Evolutionary conservation across 2,797 vertebrate species (phyloP).

Genomic region (Allobates femoralis): DNA sequence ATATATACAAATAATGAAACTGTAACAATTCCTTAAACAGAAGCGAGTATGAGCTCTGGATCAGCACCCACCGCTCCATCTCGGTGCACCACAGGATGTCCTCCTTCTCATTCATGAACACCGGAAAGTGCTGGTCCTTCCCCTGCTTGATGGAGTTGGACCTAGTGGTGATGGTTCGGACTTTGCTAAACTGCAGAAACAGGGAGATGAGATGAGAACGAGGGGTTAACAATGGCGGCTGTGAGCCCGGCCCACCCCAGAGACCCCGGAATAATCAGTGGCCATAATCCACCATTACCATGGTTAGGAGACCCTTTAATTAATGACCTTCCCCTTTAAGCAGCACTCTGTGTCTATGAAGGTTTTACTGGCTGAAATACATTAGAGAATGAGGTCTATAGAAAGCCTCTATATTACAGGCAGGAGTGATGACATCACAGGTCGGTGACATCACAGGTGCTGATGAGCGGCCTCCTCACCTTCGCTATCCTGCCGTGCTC

Average conservation of each 20-base stretch:
- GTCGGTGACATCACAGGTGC: too few relatives aligned
- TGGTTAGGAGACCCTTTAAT: too few relatives aligned
- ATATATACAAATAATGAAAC: too few relatives aligned
- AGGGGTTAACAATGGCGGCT: not conserved
- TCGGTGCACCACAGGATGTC: constrained; percentile 99
- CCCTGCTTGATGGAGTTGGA: constrained; percentile 99
- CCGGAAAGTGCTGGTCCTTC: constrained; percentile 98
- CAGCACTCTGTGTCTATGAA: too few relatives aligned
- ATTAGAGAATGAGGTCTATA: too few relatives aligned
- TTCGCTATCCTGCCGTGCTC: constrained; percentile 96
- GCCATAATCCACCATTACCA: too few relatives aligned
- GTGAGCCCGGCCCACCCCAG: not conserved
- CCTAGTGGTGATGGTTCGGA: constrained; percentile 97
- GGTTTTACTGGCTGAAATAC: too few relatives aligned
- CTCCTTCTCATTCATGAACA: constrained; percentile 98
- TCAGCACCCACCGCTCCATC: constrained; percentile 89
- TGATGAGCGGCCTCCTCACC: constrained; percentile 74
- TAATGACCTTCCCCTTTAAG: too few relatives aligned
- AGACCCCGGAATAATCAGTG: too few relatives aligned
- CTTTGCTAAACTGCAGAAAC: constrained; percentile 89
- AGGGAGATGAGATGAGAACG: constrained; percentile 7
- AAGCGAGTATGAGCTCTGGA: not conserved
- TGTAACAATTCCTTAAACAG: too few relatives aligned
- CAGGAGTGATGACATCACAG: too few relatives aligned
- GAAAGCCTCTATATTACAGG: too few relatives aligned